Evolutionary conservation across 1,140 invertebrate species (phyloP).

Genomic region (Chrysomallon squamiferum): DNA sequence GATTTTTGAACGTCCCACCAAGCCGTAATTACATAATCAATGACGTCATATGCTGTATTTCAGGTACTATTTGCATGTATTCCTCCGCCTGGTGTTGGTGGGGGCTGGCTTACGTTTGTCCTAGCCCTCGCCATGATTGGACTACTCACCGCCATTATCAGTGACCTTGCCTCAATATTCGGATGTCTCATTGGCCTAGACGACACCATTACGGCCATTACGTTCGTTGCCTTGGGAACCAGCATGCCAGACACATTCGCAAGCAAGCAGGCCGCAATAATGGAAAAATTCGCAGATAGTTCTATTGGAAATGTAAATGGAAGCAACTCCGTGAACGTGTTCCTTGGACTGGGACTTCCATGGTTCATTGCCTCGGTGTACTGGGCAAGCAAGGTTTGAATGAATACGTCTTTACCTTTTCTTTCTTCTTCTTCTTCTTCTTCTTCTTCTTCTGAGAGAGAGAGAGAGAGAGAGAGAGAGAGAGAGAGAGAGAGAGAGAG

Average conservation of each 20-base stretch:
- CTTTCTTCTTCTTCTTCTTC: too few relatives aligned
- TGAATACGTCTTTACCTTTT: too few relatives aligned
- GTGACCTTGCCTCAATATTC: conserved; percentile 72
- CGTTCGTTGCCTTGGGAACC: conserved; percentile 77
- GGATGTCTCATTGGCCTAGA: conserved; percentile 71
- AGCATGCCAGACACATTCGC: conserved; percentile 75
- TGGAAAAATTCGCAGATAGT: conserved; percentile 66
- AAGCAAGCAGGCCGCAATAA: conserved; percentile 61
- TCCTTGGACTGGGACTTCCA: conserved; percentile 73
- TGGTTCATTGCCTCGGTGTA: conserved; percentile 72
- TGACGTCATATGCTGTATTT: too few relatives aligned
- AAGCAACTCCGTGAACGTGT: conserved; percentile 71
- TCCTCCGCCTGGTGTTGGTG: conserved; percentile 69
- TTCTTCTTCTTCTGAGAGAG: too few relatives aligned
- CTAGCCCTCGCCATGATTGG: conserved; percentile 69
- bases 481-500: too few relatives aligned
- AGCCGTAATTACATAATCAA: too few relatives aligned
- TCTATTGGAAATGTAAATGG: conserved; percentile 68
- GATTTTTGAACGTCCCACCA: too few relatives aligned
- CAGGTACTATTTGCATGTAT: conserved; percentile 71
- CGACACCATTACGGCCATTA: conserved; percentile 71
- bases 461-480: too few relatives aligned
- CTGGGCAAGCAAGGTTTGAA: conserved; percentile 66
- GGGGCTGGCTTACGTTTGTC: conserved; percentile 72
- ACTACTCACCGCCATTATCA: conserved; percentile 70